These are phyloP conservation scores for Myanophis thanlyinensis DNA, from an alignment of 2,113 vertebrate genomes.

Conservation along the genomic window DNA sequence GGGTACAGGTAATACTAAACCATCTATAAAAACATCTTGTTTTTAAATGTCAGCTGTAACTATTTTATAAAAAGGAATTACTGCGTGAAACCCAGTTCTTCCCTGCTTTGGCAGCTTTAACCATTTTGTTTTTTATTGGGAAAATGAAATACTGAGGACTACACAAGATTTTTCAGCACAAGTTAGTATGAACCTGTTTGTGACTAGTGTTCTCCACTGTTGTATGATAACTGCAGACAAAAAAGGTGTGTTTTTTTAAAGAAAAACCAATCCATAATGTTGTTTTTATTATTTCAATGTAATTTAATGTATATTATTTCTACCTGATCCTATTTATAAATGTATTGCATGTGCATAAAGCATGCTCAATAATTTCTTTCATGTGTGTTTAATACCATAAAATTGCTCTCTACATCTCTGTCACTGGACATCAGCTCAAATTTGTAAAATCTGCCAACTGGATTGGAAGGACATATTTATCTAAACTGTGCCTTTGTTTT, in stretches of 20 bases:
- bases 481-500: neutral
- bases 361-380: conserved; percentile 50
- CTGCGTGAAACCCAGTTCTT: conserved; percentile 66
- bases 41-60: conserved; percentile 44
- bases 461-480: neutral
- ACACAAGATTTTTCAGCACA: conserved; percentile 55
- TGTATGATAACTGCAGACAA: conserved; percentile 51
- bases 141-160: conserved; percentile 56
- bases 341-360: conserved; percentile 3
- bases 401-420: neutral
- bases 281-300: neutral
- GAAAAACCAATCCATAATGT: conserved; percentile 3
- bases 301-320: conserved; percentile 25
- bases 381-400: conserved; percentile 20
- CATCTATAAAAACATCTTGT: conserved; percentile 42
- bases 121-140: conserved; percentile 31
- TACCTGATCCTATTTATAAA: conserved; percentile 38
- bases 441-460: neutral
- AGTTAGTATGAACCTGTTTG: conserved; percentile 48
- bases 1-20: conserved; percentile 41
- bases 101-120: conserved; percentile 46
- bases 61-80: conserved; percentile 40
- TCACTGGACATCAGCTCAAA: neutral
- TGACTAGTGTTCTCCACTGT: conserved; percentile 56
- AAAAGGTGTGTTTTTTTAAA: neutral